These are phyloP conservation scores for Lithophane ornitopus DNA, from an alignment of 2,888 invertebrate genomes.

Conservation along the genomic window DNA sequence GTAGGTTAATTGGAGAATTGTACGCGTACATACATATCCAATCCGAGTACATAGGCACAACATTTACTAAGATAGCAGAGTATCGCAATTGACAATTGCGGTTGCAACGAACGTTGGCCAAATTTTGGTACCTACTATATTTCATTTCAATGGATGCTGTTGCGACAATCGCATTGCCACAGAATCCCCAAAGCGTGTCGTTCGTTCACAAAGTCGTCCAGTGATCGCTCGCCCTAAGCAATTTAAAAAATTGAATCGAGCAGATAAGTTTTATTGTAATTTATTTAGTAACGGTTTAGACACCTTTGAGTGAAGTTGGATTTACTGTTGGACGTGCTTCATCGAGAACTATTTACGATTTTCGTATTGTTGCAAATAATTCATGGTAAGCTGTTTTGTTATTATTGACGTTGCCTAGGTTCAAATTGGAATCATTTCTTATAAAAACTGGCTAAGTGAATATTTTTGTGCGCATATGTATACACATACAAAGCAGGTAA, in stretches of 20 bases:
- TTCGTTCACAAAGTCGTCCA: constrained; percentile 13
- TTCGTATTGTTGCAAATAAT: constrained; percentile 25
- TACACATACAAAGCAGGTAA: not conserved
- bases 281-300: constrained; percentile 45
- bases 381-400: constrained; percentile 33
- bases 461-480: not conserved
- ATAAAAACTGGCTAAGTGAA: not conserved
- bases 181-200: constrained; percentile 27
- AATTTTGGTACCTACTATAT: constrained; percentile 38
- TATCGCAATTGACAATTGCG: constrained; percentile 30
- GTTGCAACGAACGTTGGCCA: constrained; percentile 36
- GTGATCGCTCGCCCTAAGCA: constrained; percentile 27
- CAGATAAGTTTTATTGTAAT: constrained; percentile 29
- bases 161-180: constrained; percentile 52
- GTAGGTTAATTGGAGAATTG: not conserved
- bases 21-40: not conserved
- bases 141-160: constrained; percentile 35
- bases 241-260: constrained; percentile 39
- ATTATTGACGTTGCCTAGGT: not conserved
- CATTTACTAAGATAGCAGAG: constrained; percentile 7
- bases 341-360: not conserved
- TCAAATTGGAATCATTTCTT: not conserved
- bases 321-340: constrained; percentile 18
- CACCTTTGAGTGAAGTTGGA: constrained; percentile 39
- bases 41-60: not conserved